Conservation (phyloP, 2,888 invertebrate genomes). For the Hedychridium roseum region DNA sequence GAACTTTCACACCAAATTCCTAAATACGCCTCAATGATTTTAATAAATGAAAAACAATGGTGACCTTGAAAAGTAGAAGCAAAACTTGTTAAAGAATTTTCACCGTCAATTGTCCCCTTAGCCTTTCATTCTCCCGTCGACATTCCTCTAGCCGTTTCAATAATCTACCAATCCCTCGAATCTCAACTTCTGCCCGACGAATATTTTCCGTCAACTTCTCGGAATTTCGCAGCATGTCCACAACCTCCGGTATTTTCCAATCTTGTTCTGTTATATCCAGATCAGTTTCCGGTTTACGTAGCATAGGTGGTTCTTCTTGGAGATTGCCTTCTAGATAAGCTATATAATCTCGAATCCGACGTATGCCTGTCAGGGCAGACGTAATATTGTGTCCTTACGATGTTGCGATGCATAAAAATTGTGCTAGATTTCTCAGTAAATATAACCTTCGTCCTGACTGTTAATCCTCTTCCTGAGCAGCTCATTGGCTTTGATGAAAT, state of each 20-base stretch:
- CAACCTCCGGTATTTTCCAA: constrained; percentile 27
- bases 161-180: constrained; percentile 31
- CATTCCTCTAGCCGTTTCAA: constrained; percentile 20
- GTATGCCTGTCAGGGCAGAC: constrained; percentile 32
- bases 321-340: constrained; percentile 35
- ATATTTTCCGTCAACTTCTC: constrained; percentile 44
- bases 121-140: constrained; percentile 26
- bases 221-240: constrained; percentile 36
- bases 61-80: too few relatives aligned
- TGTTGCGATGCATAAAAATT: not conserved
- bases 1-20: too few relatives aligned
- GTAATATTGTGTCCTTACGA: not conserved
- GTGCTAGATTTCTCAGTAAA: constrained; percentile 7
- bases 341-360: constrained; percentile 41
- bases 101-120: constrained; percentile 13
- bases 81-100: constrained; percentile 6
- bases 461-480: constrained; percentile 38
- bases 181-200: constrained; percentile 43
- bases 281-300: too few relatives aligned
- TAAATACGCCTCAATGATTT: too few relatives aligned
- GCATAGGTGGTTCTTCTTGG: constrained; percentile 38
- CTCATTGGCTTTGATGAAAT: constrained; percentile 44
- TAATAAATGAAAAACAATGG: constrained; percentile 4
- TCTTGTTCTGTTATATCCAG: too few relatives aligned
- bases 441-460: constrained; percentile 43